phyloP scores from a whole-genome alignment of 1,140 invertebrate species.

The Rhopalosiphum padi region DNA sequence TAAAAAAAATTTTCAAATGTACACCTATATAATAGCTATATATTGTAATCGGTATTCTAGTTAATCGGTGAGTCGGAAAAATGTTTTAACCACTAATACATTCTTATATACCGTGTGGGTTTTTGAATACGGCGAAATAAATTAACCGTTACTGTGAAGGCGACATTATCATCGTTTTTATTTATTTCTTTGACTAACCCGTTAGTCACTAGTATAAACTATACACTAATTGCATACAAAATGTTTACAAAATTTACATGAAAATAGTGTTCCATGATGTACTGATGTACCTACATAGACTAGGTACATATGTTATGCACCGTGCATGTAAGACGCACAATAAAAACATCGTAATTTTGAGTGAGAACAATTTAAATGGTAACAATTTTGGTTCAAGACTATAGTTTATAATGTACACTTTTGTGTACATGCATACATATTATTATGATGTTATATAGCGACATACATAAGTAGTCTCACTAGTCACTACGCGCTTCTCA shows the following conservation, averaged over 20 bases:
- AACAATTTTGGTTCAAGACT: neutral
- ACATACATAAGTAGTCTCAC: no score
- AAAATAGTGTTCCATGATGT: neutral
- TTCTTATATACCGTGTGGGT: neutral
- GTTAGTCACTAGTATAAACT: neutral
- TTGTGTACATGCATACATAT: neutral
- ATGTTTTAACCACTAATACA: slow-evolving; percentile 20
- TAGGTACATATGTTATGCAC: neutral
- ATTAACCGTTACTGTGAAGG: slow-evolving; percentile 19
- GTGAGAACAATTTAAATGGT: neutral
- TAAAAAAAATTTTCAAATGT: neutral
- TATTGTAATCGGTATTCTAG: neutral
- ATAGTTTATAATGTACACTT: neutral
- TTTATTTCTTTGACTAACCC: neutral
- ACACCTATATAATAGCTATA: neutral
- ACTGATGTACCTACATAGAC: neutral
- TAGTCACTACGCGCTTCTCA: neutral
- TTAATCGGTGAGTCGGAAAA: slow-evolving; percentile 19
- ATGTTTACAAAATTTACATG: neutral
- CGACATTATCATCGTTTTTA: neutral
- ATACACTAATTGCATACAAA: neutral
- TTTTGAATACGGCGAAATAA: neutral
- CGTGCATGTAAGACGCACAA: neutral
- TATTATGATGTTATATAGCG: neutral
- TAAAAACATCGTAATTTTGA: neutral